Evolutionary conservation across 2,888 invertebrate genomes (phyloP), one percentile per base, ranked within the genome.

Genomic region (Crocallis elinguaria): DNA sequence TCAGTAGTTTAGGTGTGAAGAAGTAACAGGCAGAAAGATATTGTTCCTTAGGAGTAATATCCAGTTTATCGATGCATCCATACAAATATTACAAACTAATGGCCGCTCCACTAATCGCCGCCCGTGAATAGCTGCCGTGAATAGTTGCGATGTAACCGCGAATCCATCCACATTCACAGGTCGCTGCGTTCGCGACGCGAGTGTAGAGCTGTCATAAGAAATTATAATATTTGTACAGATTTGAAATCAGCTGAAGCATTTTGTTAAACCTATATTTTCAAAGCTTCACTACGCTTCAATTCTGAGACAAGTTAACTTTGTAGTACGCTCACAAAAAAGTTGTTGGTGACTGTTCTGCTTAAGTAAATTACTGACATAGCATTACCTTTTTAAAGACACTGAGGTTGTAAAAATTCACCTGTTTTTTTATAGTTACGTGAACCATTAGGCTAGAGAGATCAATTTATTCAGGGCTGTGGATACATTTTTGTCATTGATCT

Each of bases 401-500:
- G 21, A 50, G 36, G 48, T 42, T 38, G 37, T 19, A 52, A 41
- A 37, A 36, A 50, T 41, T 53, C 30, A 1, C 35, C 17, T 12
- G 23, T 38, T 55, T 55, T 51, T 49, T 33, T 38, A 36, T 35
- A 23, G 23, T 30, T 30, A 35, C 44, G 11, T 41, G 17, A 44
- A 8, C 12, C 23, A 38, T 46, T 42, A 44, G 13, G 37, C 35
- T 23, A 25, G 36, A 44, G 25, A 53, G 17, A 13, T 32, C n/a
- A 41, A 33, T 30, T 37, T 6, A 49, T 48, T 50, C 44, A 41
- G 27, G 16, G 25, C 8, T 17, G 41, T 39, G 17, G 12, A 41
- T 43, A 37, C 39, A 56, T 58, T 48, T 53, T 57, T 55, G 55
- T 41, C 27, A 53, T 27, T 17, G 39, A 48, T 39, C 30, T 27